These are phyloP conservation scores for Pseudois nayaur DNA, from an alignment of 2,113 vertebrate genomes.

Conservation along the genomic window DNA sequence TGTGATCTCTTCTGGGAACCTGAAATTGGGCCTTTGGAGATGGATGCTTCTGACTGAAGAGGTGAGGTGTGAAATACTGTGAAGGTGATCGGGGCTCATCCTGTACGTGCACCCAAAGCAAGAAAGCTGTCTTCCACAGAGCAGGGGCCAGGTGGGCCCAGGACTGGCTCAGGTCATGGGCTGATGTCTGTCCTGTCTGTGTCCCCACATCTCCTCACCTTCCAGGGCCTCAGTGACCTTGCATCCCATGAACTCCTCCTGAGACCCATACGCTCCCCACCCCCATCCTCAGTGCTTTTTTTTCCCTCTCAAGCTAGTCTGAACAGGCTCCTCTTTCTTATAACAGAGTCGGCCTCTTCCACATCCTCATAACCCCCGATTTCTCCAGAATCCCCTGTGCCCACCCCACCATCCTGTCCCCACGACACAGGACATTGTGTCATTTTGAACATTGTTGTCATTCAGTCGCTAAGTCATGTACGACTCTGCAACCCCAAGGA, in stretches of 20 bases:
- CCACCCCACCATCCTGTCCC: neutral
- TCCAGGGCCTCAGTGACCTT: neutral
- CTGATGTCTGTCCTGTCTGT: neutral
- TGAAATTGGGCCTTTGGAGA: neutral
- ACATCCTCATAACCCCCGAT: neutral
- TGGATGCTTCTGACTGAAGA: neutral
- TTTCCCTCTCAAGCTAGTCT: neutral
- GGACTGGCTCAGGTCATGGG: neutral
- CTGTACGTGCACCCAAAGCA: neutral
- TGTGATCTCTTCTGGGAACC: neutral
- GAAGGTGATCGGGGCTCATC: neutral
- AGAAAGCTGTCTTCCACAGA: neutral
- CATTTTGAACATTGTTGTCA: neutral
- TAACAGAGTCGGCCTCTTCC: neutral
- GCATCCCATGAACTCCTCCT: neutral
- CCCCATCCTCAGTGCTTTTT: neutral
- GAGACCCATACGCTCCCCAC: neutral
- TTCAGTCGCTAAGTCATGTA: neutral
- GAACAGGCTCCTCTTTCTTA: neutral
- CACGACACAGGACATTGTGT: accelerated
- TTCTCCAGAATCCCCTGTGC: neutral
- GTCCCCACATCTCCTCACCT: neutral
- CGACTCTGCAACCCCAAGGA: neutral
- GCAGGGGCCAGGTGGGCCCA: neutral
- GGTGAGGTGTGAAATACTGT: neutral